A percentile compares a stretch with the other conserved stretches of the same genome.
These are phyloP conservation scores for Eristalis pertinax DNA, from an alignment of 2,888 invertebrate species.

Conservation along the genomic window DNA sequence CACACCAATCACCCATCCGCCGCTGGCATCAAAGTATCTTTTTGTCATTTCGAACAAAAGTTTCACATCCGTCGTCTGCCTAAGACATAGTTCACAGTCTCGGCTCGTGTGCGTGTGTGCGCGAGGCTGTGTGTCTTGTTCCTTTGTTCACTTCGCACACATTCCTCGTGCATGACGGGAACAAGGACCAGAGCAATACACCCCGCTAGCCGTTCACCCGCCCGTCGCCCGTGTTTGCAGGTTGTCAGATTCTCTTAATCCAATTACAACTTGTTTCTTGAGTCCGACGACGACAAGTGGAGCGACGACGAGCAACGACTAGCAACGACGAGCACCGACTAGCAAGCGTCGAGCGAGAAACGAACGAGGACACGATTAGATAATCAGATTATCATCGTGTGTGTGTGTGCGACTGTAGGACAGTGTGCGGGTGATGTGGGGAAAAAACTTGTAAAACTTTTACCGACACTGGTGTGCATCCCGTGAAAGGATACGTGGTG, in stretches of 20 bases:
- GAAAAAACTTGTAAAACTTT: not conserved
- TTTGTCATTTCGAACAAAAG: not conserved
- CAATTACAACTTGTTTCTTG: constrained; percentile 65
- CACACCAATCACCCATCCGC: not conserved
- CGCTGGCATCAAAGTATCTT: not conserved
- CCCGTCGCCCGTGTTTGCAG: constrained; percentile 21
- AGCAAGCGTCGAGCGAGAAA: constrained; percentile 27
- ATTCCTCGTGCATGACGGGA: constrained; percentile 25
- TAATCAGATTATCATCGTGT: constrained; percentile 39
- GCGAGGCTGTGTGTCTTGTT: not conserved
- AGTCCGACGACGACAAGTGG: constrained; percentile 29
- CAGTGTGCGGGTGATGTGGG: not conserved
- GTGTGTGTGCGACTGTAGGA: not conserved
- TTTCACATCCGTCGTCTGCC: constrained; percentile 21
- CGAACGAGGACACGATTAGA: constrained; percentile 42
- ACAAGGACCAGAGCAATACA: constrained; percentile 6
- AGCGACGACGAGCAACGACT: constrained; percentile 21
- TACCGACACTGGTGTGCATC: not conserved
- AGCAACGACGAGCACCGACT: constrained; percentile 3
- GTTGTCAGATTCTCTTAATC: constrained; percentile 59
- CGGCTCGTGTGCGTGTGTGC: not conserved
- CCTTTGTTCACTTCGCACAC: constrained; percentile 18
- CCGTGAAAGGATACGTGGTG: not conserved
- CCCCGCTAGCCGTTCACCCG: not conserved
- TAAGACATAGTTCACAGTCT: constrained; percentile 1